Evolutionary conservation across 2,797 vertebrate species (phyloP).

Genomic region (Toxotes lorentzi): DNA sequence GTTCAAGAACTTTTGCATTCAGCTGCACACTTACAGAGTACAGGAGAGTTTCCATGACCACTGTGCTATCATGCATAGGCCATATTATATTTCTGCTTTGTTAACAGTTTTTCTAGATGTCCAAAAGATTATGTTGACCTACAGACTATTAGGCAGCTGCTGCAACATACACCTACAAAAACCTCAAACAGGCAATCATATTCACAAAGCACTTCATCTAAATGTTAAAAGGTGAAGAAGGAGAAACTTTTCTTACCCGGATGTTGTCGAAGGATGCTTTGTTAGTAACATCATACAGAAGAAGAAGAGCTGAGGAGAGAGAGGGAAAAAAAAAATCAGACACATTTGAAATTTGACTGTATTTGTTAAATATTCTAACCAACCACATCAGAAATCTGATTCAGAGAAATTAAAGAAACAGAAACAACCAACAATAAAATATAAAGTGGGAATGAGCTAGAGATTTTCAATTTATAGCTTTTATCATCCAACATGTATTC

Average conservation of each 20-base stretch:
- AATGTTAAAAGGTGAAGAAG: not conserved
- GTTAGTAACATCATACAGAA: slow-evolving; percentile 95
- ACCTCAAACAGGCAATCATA: not conserved
- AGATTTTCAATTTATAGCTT: too few species aligned
- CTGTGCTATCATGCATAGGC: not conserved
- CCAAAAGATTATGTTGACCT: too few species aligned
- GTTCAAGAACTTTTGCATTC: slow-evolving; percentile 2
- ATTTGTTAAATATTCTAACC: too few species aligned
- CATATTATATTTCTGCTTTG: slow-evolving; percentile 7
- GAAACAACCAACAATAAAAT: too few species aligned
- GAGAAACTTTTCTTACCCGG: slow-evolving; percentile 80
- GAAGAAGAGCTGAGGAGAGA: slow-evolving; percentile 88
- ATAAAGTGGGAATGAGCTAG: too few species aligned
- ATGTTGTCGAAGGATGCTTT: slow-evolving; percentile 96
- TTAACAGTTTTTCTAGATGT: too few species aligned
- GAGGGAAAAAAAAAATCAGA: not conserved
- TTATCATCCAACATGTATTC: too few species aligned
- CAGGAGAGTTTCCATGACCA: not conserved
- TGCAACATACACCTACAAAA: not conserved
- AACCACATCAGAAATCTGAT: not conserved
- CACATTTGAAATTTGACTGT: not conserved
- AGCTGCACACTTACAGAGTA: not conserved
- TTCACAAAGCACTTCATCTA: not conserved
- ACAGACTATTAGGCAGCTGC: too few species aligned
- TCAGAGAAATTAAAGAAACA: too few species aligned